A percentile compares a stretch with the other conserved stretches of the same genome.
phyloP scores from a whole-genome alignment of 2,797 vertebrate genomes.

The Emys orbicularis region DNA sequence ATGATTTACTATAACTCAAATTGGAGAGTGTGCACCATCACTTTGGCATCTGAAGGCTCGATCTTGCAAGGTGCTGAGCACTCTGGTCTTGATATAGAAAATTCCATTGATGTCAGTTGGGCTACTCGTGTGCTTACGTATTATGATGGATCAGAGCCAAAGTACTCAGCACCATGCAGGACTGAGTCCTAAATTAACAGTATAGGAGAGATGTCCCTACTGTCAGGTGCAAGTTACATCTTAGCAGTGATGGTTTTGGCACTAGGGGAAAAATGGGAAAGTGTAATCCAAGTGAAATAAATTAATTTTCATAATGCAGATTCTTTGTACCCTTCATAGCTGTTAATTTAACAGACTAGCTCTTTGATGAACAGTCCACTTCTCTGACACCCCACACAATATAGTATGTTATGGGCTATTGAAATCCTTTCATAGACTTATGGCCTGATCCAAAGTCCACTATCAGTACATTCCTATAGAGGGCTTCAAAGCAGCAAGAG shows the following conservation, averaged over 20 bases:
- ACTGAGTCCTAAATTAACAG: not conserved
- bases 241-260: rapidly evolving
- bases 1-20: conserved; percentile 27
- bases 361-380: not conserved
- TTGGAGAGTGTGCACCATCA: not conserved
- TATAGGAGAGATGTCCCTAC: not conserved
- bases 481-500: not conserved
- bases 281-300: not conserved
- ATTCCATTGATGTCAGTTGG: not conserved
- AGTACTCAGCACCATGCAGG: rapidly evolving
- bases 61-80: not conserved
- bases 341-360: not conserved
- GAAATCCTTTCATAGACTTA: not conserved
- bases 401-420: not conserved
- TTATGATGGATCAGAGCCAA: not conserved
- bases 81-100: not conserved
- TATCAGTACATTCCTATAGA: not conserved
- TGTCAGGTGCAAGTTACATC: not conserved
- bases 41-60: conserved; percentile 17
- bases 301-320: not conserved
- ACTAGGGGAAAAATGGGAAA: not conserved
- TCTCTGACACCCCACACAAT: not conserved
- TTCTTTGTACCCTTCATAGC: not conserved
- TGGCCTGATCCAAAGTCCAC: not conserved
- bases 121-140: not conserved